Base-by-base conservation (phyloP, 2,797 vertebrate species). In the Apogon talboti region DNA sequence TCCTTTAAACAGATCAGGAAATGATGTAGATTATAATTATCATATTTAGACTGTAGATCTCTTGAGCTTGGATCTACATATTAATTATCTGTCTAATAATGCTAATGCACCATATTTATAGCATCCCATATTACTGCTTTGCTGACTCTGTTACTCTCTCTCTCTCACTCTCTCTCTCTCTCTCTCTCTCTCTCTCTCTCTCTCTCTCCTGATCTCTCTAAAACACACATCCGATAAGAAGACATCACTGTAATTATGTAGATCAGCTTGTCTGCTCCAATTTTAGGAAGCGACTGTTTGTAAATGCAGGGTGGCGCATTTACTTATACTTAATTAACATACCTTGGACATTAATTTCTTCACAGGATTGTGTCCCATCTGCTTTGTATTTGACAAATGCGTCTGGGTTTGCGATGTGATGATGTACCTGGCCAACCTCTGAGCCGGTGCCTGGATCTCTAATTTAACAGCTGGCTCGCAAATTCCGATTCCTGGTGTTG, bases 171-270 rank as follows among this genome's bases (percentile, higher is more conserved):
- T 54, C 40, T 18, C 28, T 56, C 62, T 54, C 40, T 18, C 28
- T 56, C 62, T 54, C 40, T 18, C 28, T 56, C 62, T 54, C 40
- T 18, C 28, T 56, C 62, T 54, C 40, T 18, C 28, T 56, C 62
- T 54, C 53, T 66, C 50, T 57, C 47, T 50, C 55, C 53, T 14
- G 45, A 56, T 66, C 57, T 51, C 45, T 51, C 56, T 45, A 13
- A 50, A 15, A 41, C 45, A 37, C 64, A 10, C 48, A 35, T 28
- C 38, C 56, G 38, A 61, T 40, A 55, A 62, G 40, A 54, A 67
- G 66, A 65, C 49, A 61, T 73, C 70, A 47, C 61, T 64, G 50
- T 61, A 66, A 77, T 86, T 83, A 78, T 82, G 72, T 46, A 79
- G 67, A 87, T 79, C 14, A 66, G 48, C 55, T 44, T 73, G 58